Evolutionary conservation across 2,888 invertebrate species (phyloP), one percentile per base, ranked within the genome.

Genomic region (Plutella xylostella): DNA sequence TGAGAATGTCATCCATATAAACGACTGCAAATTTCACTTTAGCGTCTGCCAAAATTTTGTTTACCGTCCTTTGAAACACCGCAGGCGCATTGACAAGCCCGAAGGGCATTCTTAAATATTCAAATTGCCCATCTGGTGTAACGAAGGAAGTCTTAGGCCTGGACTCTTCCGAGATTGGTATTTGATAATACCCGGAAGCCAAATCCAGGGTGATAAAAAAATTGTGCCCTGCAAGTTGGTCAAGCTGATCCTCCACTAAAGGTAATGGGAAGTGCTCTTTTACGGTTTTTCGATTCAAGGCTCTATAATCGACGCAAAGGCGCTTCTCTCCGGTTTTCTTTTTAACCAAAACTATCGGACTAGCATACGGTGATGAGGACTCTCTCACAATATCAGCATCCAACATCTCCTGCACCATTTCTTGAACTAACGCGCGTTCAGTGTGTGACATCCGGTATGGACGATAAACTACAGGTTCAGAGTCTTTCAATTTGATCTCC

Each of bases 31-130:
- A 28, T 4, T 41, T 41, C 14, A 45, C 15, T 25, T 25, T 19
- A 9, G 25, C 25, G 14, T 41, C 21, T 9, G 12, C 34, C 7
- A 45, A 18, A 6, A 35, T 34, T 35, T 45, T 41, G 17, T 45
- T 45, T 3, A 45, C 38, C 1, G 52, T 14, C 3, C 53, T 42
- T 35, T 58, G 58, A 20, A 59, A 64, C 1, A 56, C 52, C 0
- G 60, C 53, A 0, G 61, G 58, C 0, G 58, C 58, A 25, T 56
- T 60, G 0, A 57, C 51, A 11, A 60, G 19, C 1, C 58, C 63
- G 46, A 61, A 61, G 1, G 58, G 56, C 58, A 60, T 58, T 4
- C 60, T 49, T 5, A 56, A 58, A 41, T 57, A 62, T 39, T 61
- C 55, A 22, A 52, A 62, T 31, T 60, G 59, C 0, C 22, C 22